Evolutionary conservation across 2,888 invertebrate genomes (phyloP).

Genomic region (Ryuthela nishihirai): DNA sequence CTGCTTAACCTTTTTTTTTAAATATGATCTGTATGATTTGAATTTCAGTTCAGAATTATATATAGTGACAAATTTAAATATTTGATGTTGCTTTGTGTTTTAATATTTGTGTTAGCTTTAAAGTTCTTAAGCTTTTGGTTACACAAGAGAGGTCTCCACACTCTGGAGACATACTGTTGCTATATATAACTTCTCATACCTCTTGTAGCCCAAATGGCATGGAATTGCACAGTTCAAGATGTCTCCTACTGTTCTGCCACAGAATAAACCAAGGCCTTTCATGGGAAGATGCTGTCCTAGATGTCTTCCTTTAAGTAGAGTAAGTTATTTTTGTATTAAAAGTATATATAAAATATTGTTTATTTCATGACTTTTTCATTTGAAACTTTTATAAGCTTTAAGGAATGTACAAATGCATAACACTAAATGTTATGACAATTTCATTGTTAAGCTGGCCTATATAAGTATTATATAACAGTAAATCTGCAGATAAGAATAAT

Average conservation of each 20-base stretch:
- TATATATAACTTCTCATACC: too few species aligned
- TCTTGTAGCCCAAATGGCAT: constrained; percentile 28
- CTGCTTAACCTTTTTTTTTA: too few species aligned
- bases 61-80: too few species aligned
- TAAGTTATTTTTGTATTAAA: constrained; percentile 4
- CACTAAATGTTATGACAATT: not conserved
- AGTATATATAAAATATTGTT: not conserved
- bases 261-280: constrained; percentile 21
- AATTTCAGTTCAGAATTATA: too few species aligned
- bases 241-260: constrained; percentile 23
- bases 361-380: not conserved
- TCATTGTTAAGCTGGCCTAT: not conserved
- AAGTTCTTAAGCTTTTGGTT: too few species aligned
- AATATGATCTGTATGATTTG: too few species aligned
- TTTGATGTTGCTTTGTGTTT: too few species aligned
- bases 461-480: too few species aligned
- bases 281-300: constrained; percentile 24
- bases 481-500: too few species aligned
- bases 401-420: not conserved
- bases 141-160: too few species aligned
- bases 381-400: not conserved
- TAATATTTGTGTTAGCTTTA: too few species aligned
- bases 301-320: constrained; percentile 32
- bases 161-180: too few species aligned
- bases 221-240: constrained; percentile 36